These are phyloP conservation scores for Noctua comes DNA, from an alignment of 2,888 invertebrate species.

Conservation along the genomic window DNA sequence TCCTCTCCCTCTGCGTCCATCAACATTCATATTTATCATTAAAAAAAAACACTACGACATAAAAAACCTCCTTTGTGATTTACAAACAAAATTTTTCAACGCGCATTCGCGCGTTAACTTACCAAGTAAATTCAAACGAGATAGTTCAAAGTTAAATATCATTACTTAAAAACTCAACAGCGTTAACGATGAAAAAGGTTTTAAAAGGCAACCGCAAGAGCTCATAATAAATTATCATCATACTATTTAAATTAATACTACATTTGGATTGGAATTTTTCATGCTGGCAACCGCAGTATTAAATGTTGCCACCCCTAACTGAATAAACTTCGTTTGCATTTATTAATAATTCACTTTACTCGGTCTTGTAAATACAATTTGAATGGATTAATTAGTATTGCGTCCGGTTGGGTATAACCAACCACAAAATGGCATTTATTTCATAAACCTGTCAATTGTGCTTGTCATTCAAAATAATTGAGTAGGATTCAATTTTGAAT, in stretches of 20 bases:
- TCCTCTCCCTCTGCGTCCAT: too few species aligned
- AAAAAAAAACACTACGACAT: neutral
- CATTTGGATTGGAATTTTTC: constrained; percentile 41
- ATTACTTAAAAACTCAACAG: constrained; percentile 21
- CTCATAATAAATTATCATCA: constrained; percentile 22
- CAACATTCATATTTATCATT: neutral
- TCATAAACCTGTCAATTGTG: neutral
- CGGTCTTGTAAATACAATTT: constrained; percentile 43
- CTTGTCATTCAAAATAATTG: constrained; percentile 11
- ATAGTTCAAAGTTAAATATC: constrained; percentile 17
- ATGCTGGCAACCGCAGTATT: constrained; percentile 21
- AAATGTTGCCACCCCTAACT: neutral
- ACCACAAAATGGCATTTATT: constrained; percentile 12
- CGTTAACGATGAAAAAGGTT: constrained; percentile 14
- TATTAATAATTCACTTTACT: constrained; percentile 24
- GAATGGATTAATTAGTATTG: constrained; percentile 10
- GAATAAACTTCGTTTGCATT: constrained; percentile 25
- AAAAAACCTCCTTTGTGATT: neutral
- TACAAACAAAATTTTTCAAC: neutral
- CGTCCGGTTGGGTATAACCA: neutral
- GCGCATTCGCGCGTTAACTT: neutral
- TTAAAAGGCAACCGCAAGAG: neutral
- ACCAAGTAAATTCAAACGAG: constrained; percentile 4
- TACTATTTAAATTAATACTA: constrained; percentile 27
- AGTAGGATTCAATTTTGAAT: neutral